Evolutionary conservation across 2,888 invertebrate species (phyloP).

Genomic region (Steinernema carpocapsae): DNA sequence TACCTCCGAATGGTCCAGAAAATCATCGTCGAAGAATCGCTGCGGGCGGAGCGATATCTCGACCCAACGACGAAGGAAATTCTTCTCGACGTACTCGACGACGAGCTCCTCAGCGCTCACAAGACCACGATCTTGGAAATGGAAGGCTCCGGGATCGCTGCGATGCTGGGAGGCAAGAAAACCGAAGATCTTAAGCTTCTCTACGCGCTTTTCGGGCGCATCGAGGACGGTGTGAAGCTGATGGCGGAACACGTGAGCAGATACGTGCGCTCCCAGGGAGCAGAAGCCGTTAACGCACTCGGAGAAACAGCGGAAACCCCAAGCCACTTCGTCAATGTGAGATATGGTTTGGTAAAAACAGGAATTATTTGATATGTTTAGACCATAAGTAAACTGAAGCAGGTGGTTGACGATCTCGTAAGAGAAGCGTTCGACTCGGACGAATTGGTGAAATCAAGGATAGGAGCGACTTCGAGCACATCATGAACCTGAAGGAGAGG

Average conservation of each 20-base stretch:
- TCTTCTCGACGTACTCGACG: constrained; percentile 90
- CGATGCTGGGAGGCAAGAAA: constrained; percentile 95
- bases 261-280: constrained; percentile 92
- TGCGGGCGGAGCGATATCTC: constrained; percentile 92
- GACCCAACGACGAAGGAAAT: constrained; percentile 94
- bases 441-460: constrained; percentile 96
- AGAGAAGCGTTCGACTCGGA: constrained; percentile 94
- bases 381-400: constrained; percentile 91
- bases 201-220: constrained; percentile 92
- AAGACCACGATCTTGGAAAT: constrained; percentile 95
- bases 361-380: constrained; percentile 69
- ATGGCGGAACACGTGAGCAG: constrained; percentile 83
- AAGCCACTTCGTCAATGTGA: background rate
- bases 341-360: background rate
- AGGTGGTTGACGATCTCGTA: constrained; percentile 94
- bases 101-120: constrained; percentile 94
- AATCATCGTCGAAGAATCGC: constrained; percentile 93
- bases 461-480: constrained; percentile 74
- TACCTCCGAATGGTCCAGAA: constrained; percentile 95
- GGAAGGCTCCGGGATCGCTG: constrained; percentile 98
- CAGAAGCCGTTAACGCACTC: constrained; percentile 89
- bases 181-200: constrained; percentile 94
- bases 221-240: constrained; percentile 87
- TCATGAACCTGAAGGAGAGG: constrained; percentile 92
- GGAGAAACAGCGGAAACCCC: no score